phyloP scores from a whole-genome alignment of 2,797 vertebrate genomes.

The Hybognathus amarus region DNA sequence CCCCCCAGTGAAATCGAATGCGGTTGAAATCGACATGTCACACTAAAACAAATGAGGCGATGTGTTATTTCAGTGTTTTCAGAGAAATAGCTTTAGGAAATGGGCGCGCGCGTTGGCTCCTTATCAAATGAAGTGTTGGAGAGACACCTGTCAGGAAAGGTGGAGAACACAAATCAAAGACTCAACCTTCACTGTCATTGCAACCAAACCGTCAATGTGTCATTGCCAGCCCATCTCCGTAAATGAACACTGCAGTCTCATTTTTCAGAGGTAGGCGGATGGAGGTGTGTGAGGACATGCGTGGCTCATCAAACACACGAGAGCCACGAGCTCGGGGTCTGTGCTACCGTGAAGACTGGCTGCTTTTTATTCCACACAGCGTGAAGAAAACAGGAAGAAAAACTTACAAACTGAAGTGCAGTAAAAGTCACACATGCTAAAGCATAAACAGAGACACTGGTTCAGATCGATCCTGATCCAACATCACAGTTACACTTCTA shows the following conservation, averaged over 20 bases:
- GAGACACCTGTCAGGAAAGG: conserved; percentile 49
- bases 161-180: conserved; percentile 49
- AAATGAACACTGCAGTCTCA: conserved; percentile 54
- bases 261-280: conserved; percentile 48
- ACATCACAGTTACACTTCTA: neutral
- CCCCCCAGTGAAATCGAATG: conserved; percentile 33
- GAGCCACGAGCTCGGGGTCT: neutral
- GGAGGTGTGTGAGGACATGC: conserved; percentile 32
- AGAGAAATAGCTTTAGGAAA: conserved; percentile 22
- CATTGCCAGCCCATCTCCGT: conserved; percentile 46
- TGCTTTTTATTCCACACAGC: neutral
- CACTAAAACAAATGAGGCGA: conserved; percentile 13
- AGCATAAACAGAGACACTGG: neutral
- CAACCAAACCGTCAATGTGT: conserved; percentile 52
- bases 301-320: conserved; percentile 22
- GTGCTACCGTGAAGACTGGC: neutral
- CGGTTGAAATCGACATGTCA: conserved; percentile 13
- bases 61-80: conserved; percentile 25
- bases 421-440: neutral
- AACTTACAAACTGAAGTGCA: neutral
- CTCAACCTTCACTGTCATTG: conserved; percentile 56
- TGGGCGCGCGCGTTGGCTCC: neutral
- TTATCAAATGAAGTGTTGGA: conserved; percentile 33
- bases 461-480: too few species aligned
- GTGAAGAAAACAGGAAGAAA: neutral